Evolutionary conservation across 2,113 vertebrate genomes (phyloP), one percentile per base, ranked within the genome.

Genomic region (Calyptomena viridis): DNA sequence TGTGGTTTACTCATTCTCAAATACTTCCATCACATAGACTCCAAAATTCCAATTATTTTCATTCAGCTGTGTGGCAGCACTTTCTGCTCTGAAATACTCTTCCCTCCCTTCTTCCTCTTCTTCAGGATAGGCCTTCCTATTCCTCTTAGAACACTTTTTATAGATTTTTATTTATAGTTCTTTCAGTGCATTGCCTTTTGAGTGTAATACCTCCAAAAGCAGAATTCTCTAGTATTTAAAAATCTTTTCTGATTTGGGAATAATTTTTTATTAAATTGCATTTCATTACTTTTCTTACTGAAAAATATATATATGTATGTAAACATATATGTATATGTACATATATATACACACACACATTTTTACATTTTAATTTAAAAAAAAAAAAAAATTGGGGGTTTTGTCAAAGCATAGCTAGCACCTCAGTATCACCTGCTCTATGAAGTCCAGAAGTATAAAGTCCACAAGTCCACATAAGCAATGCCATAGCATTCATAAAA

Each of bases 31-130:
- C 68, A 82, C 62, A 79, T 37, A 84, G 63, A 73, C 59, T 84
- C 87, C 47, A 94, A 78, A 90, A 88, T 92, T 94, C 64, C 82
- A 93, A 93, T 96, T 97, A 91, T 95, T 97, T 98, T 89, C 97
- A 86, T 94, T 97, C 96, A 92, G 40, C 68, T 92, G 62, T 95
- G 77, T 93, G 66, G 68, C 50, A 96, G 87, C 56, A 85, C 68
- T 95, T 71, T 84, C 50, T 59, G 27, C 68, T 86, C 35, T 39
- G 58, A 91, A 79, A 75, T 40, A 40, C 60, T 77, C 86, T 90
- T 96, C 87, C 22, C 11, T 91, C 52, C 28, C 63, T 96, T 93
- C 88, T 83, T 94, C 80, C 35, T 74, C 42, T 95, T 95, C 84
- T 93, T 81, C 40, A 85, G 81, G 69, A 82, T 78, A 95, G 84